A percentile compares a stretch with the other conserved stretches of the same genome.
Evolutionary conservation across 53 echinoderm and acorn worm species (phyloP).

Genomic region (Stichopus horrens): DNA sequence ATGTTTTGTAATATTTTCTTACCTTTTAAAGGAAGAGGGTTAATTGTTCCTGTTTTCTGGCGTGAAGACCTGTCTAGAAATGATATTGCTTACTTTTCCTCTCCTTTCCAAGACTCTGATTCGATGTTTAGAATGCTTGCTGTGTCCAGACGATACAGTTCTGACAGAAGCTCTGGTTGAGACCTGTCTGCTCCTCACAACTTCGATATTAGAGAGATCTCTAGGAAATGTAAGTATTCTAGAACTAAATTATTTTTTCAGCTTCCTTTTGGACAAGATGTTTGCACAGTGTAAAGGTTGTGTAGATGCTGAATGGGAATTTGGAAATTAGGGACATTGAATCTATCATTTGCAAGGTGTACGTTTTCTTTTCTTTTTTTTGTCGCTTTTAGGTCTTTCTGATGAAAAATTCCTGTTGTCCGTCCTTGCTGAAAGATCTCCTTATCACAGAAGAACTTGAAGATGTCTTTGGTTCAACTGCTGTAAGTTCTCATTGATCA

Average conservation of each 20-base stretch:
- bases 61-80: no score
- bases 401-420: conserved; percentile 75
- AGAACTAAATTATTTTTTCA: not conserved
- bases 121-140: not conserved
- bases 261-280: no score
- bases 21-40: no score
- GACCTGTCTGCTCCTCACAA: conserved; percentile 64
- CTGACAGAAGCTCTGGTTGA: conserved; percentile 8
- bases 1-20: no score
- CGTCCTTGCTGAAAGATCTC: conserved; percentile 84
- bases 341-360: no score
- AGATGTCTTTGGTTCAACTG: conserved; percentile 58
- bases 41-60: no score
- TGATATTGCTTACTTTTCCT: not conserved
- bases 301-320: no score
- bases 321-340: no score
- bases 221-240: conserved; percentile 81
- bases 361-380: not conserved
- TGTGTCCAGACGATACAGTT: not conserved
- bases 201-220: conserved; percentile 83
- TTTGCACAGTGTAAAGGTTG: no score
- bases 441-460: conserved; percentile 71
- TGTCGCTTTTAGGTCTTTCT: conserved; percentile 63
- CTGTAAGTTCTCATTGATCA: conserved; percentile 59
- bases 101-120: not conserved